phyloP scores from a whole-genome alignment of 2,888 invertebrate genomes.

The Polymixis lichenea region DNA sequence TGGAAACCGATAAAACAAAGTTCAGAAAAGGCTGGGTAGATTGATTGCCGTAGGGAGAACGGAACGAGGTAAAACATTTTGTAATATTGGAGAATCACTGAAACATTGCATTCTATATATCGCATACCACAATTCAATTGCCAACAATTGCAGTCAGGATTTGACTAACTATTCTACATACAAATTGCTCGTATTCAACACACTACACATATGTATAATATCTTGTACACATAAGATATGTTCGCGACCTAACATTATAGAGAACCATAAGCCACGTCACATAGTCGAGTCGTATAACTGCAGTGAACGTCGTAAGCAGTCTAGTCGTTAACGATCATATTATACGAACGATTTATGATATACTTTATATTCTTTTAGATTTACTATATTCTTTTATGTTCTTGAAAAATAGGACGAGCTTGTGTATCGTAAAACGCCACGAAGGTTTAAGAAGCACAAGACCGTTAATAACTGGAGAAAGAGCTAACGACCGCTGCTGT shows the following conservation, averaged over 20 bases:
- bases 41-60: too few species aligned
- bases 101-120: too few species aligned
- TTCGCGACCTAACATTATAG: background rate
- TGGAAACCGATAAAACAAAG: too few species aligned
- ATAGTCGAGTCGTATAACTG: slow-evolving; percentile 19
- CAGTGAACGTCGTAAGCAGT: slow-evolving; percentile 25
- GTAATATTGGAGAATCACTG: too few species aligned
- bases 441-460: background rate
- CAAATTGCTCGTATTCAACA: background rate
- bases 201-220: background rate
- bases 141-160: background rate
- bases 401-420: slow-evolving; percentile 4
- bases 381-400: background rate
- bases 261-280: slow-evolving; percentile 4
- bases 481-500: background rate
- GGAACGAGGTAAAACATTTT: too few species aligned
- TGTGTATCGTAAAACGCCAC: background rate
- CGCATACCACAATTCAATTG: too few species aligned
- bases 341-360: slow-evolving; percentile 29
- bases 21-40: too few species aligned
- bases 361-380: slow-evolving; percentile 17
- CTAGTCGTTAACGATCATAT: slow-evolving; percentile 36
- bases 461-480: too few species aligned
- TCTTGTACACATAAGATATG: too few species aligned
- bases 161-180: background rate